Evolutionary conservation across 2,888 invertebrate genomes (phyloP).

Genomic region (Drosophila setosimentum): DNA sequence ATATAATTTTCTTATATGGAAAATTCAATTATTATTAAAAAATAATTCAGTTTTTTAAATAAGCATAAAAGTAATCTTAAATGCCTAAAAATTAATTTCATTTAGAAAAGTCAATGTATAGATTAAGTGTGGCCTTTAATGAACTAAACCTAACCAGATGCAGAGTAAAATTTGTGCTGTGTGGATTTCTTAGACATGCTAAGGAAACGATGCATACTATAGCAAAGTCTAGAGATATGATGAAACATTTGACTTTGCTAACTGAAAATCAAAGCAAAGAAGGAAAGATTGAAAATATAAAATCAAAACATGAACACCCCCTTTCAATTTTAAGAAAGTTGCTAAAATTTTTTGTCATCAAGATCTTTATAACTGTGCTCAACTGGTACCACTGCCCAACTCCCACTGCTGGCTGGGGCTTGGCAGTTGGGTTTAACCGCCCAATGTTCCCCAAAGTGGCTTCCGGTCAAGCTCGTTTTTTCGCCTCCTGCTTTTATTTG

Average conservation of each 20-base stretch:
- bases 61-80: not conserved
- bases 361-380: conserved; percentile 12
- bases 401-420: conserved; percentile 36
- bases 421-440: conserved; percentile 41
- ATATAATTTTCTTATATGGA: not conserved
- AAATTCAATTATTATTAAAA: not conserved
- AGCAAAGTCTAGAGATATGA: not conserved
- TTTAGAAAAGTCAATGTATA: not conserved
- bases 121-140: not conserved
- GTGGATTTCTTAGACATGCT: not conserved
- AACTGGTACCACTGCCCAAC: conserved; percentile 38
- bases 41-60: not conserved
- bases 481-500: conserved; percentile 73
- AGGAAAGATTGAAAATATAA: too few relatives aligned
- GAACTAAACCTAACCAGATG: not conserved
- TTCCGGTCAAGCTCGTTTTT: conserved; percentile 75
- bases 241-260: not conserved
- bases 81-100: not conserved
- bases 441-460: conserved; percentile 62
- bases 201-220: not conserved
- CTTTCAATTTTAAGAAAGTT: conserved; percentile 21
- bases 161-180: too few relatives aligned
- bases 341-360: conserved; percentile 16
- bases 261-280: not conserved
- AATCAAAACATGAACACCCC: too few relatives aligned